A percentile compares a stretch with the other conserved stretches of the same genome.
Conservation (phyloP, 2,797 vertebrate genomes). For the Bradypodion pumilum region DNA sequence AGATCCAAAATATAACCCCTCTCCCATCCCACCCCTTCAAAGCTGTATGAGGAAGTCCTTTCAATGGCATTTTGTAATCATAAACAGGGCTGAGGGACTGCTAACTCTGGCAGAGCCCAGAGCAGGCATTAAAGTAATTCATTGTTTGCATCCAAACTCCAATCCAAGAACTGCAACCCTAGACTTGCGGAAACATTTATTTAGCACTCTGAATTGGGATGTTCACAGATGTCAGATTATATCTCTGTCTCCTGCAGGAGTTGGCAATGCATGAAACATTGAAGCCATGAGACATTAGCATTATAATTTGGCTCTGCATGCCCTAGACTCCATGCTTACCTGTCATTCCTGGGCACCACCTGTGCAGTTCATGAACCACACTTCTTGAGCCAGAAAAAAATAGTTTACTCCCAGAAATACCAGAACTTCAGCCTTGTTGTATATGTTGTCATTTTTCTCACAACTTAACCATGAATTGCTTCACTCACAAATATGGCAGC, state of each 20-base stretch:
- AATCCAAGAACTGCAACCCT: not conserved
- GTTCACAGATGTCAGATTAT: not conserved
- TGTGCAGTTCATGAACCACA: not conserved
- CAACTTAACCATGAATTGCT: not conserved
- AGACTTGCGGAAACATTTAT: conserved; percentile 16
- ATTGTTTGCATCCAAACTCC: not conserved
- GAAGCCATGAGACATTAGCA: conserved; percentile 11
- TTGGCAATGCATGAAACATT: not conserved
- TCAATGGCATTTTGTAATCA: not conserved
- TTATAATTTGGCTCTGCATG: conserved; percentile 22
- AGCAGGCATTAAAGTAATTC: not conserved
- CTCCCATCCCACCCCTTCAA: not conserved
- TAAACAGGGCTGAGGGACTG: not conserved
- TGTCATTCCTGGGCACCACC: not conserved
- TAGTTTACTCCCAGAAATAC: conserved; percentile 13
- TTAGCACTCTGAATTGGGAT: not conserved
- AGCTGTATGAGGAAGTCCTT: not conserved
- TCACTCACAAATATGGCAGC: not conserved
- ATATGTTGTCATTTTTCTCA: not conserved
- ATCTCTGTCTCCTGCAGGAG: not conserved
- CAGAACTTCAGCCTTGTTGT: not conserved
- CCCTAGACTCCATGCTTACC: not conserved
- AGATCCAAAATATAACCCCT: not conserved
- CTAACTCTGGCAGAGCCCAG: not conserved
- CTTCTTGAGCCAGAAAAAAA: not conserved